Conservation (phyloP, 2,797 vertebrate species). For the Myripristis jacobus region DNA sequence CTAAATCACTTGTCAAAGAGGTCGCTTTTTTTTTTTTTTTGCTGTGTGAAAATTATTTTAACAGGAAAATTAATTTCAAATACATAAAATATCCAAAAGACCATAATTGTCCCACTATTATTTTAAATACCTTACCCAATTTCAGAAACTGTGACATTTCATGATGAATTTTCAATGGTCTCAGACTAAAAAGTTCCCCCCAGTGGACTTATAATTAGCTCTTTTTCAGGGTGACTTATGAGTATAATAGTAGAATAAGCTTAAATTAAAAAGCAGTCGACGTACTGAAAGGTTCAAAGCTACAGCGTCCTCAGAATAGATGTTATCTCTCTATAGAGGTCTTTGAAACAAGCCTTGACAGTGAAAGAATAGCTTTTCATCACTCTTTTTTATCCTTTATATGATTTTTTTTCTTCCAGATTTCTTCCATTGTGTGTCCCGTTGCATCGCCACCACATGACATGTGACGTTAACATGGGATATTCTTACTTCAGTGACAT, state of each 20-base stretch:
- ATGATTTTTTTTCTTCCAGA: too few relatives aligned
- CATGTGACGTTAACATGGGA: neutral
- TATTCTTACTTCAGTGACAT: conserved; percentile 5
- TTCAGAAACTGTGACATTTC: neutral
- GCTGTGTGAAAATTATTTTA: too few relatives aligned
- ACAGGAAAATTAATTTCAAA: too few relatives aligned
- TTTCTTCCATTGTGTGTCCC: neutral
- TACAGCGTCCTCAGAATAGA: too few relatives aligned
- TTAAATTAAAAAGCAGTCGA: too few relatives aligned
- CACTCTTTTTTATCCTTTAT: neutral
- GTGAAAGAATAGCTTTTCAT: neutral
- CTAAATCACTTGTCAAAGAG: too few relatives aligned
- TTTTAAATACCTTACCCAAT: neutral
- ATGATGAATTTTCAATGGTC: neutral
- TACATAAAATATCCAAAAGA: too few relatives aligned
- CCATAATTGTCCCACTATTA: too few relatives aligned
- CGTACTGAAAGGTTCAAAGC: too few relatives aligned
- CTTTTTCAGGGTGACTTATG: neutral
- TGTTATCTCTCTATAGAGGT: too few relatives aligned
- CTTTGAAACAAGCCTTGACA: too few relatives aligned
- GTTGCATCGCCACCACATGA: neutral
- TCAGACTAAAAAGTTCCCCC: neutral
- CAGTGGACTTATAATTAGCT: neutral
- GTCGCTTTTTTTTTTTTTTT: too few relatives aligned
- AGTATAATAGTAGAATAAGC: neutral